Base-by-base conservation (phyloP, 1,140 invertebrate species). In the Thrips palmi region DNA sequence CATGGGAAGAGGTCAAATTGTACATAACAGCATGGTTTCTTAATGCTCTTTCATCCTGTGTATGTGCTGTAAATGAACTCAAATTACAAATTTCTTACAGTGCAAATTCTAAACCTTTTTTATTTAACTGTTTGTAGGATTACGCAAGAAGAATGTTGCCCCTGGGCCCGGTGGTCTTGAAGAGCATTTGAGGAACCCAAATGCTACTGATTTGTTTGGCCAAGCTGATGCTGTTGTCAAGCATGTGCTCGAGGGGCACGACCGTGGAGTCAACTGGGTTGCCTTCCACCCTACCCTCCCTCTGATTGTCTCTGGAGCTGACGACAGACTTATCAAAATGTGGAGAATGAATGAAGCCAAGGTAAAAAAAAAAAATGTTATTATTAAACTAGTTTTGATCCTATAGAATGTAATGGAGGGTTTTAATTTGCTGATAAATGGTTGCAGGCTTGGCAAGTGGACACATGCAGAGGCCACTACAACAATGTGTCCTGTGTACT, bases 291-390 rank as follows among this genome's bases (percentile, higher is more conserved):
- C 88, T 2, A 83, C 79, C 8, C 63, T 97, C 45, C 93, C 94
- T 0, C 59, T 99, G 20, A 91, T 99, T 47, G 87, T 89, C 0
- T 97, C 94, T 2, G 94, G 89, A 10, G 93, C 92, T 29, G 96
- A 99, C 62, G 96, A 99, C 62, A 64, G 93, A 17, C 84, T 93
- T 52, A 79, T 99, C 7, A 99, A 99, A 58, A 63, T 99, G 39
- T 99, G 94, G 94, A 67, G 96, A 44, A 97, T 97, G 87, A 98
- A 97, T 58, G 94, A 97, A 59, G 74, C 81, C 21, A 94, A 92
- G 60, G n/a, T n/a, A n/a, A n/a, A n/a, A n/a, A n/a, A n/a, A n/a
- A n/a, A n/a, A n/a, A n/a, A 30, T 30, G 6, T 40, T 42, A 18
- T 45, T 35, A 38, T 45, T 29, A 28, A 7, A 37, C n/a, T n/a